phyloP scores from a whole-genome alignment of 2,888 invertebrate genomes.

The Lepidocyrtoides sp. region DNA sequence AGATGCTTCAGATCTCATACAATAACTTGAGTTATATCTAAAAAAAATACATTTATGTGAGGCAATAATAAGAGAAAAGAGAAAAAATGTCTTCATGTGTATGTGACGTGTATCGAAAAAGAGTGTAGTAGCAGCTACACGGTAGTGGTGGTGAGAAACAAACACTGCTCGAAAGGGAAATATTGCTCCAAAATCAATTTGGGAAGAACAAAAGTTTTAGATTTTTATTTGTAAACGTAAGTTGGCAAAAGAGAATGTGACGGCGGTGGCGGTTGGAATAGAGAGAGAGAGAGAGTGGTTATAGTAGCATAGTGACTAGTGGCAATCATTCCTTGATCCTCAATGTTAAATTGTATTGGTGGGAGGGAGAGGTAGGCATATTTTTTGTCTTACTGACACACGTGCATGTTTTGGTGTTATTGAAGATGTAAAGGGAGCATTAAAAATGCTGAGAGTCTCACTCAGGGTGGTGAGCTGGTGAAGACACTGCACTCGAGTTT shows the following conservation, averaged over 20 bases:
- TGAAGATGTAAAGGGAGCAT: conserved; percentile 32
- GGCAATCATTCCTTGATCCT: conserved; percentile 13
- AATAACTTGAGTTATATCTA: conserved; percentile 21
- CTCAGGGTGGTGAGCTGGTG: conserved; percentile 2
- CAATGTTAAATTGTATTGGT: background rate
- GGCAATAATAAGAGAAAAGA: background rate
- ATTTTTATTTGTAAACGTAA: conserved; percentile 40
- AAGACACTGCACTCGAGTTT: conserved; percentile 34
- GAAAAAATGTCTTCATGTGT: conserved; percentile 13
- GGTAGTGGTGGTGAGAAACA: background rate
- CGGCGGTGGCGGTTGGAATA: background rate
- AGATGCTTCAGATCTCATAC: conserved; percentile 46
- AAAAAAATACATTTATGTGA: conserved; percentile 17
- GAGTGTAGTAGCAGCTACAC: background rate
- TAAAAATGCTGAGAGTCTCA: conserved; percentile 37
- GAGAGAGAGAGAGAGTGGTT: background rate
- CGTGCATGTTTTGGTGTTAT: conserved; percentile 20
- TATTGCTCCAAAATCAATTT: conserved; percentile 76
- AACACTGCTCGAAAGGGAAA: conserved; percentile 39
- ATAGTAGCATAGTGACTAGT: background rate
- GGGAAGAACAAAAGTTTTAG: conserved; percentile 69
- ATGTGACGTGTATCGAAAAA: background rate
- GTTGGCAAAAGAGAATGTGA: background rate
- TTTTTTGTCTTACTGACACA: conserved; percentile 22
- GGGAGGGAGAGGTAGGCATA: background rate